Percentiles rank a stretch among this genome's conserved stretches.
These are phyloP conservation scores for Scelioninae gen. 1 DNA, from an alignment of 2,888 invertebrate species.

Conservation along the genomic window DNA sequence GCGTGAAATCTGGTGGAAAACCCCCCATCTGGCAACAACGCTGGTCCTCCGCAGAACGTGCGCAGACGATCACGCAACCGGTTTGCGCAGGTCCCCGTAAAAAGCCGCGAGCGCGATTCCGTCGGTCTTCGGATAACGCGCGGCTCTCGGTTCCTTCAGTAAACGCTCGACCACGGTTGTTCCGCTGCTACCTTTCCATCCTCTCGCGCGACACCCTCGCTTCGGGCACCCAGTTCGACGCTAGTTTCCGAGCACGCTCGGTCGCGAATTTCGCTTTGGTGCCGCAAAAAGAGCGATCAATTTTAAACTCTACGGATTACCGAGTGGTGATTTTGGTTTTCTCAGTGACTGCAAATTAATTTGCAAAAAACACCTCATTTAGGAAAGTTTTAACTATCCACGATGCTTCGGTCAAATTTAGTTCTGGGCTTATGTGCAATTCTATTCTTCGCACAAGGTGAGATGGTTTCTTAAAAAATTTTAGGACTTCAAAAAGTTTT, in stretches of 20 bases:
- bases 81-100: slow-evolving; percentile 79
- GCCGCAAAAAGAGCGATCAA: not conserved
- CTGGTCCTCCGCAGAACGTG: slow-evolving; percentile 58
- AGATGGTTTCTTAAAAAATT: slow-evolving; percentile 19
- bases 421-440: slow-evolving; percentile 45
- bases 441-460: slow-evolving; percentile 56
- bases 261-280: slow-evolving; percentile 21
- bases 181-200: slow-evolving; percentile 49
- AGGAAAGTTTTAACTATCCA: not conserved
- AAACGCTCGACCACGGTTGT: slow-evolving; percentile 62
- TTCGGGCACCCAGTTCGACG: slow-evolving; percentile 41
- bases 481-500: not conserved
- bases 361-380: not conserved
- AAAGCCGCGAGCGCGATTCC: slow-evolving; percentile 80
- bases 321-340: slow-evolving; percentile 32
- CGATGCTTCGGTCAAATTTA: slow-evolving; percentile 51
- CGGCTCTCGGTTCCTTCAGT: slow-evolving; percentile 71
- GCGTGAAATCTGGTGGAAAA: slow-evolving; percentile 33
- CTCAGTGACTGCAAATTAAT: not conserved
- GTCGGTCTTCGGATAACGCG: slow-evolving; percentile 77
- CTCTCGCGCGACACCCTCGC: slow-evolving; percentile 41
- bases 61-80: slow-evolving; percentile 75
- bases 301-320: not conserved
- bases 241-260: slow-evolving; percentile 36
- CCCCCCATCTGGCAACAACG: slow-evolving; percentile 63